Conservation (phyloP, 1,140 invertebrate genomes). For the Cyclargus thomasi region DNA sequence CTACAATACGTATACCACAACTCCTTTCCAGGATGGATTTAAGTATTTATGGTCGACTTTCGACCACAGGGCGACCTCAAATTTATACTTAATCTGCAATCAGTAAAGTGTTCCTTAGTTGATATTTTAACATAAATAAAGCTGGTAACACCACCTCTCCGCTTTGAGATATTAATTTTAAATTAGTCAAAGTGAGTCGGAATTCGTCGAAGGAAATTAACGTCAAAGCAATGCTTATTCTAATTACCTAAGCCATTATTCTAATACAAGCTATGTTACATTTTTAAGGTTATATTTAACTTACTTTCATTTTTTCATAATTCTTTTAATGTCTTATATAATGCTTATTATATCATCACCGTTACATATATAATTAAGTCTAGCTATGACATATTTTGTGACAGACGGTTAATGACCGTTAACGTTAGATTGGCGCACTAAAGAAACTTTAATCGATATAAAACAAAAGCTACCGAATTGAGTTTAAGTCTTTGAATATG, state of each 20-base stretch:
- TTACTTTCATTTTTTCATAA: no score
- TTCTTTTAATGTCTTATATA: no score
- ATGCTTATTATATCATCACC: no score
- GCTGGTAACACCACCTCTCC: conserved; percentile 7
- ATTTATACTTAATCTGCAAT: not conserved
- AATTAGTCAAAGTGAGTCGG: not conserved
- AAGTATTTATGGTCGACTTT: no score
- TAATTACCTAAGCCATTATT: not conserved
- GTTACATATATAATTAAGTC: no score
- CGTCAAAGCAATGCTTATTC: not conserved
- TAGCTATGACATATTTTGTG: no score
- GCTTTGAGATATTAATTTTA: conserved; percentile 8
- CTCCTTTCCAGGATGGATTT: no score
- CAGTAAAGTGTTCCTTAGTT: conserved; percentile 1
- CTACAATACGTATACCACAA: no score
- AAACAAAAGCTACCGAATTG: not conserved
- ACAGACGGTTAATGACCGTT: no score
- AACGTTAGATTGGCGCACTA: no score
- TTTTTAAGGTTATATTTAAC: no score
- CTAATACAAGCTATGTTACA: not conserved
- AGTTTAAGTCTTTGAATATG: conserved; percentile 1
- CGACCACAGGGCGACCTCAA: no score
- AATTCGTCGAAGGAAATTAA: not conserved
- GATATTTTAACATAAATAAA: conserved; percentile 6
- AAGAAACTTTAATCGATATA: not conserved